phyloP scores from a whole-genome alignment of 2,888 invertebrate genomes.

The Agapetus fuscipes region DNA sequence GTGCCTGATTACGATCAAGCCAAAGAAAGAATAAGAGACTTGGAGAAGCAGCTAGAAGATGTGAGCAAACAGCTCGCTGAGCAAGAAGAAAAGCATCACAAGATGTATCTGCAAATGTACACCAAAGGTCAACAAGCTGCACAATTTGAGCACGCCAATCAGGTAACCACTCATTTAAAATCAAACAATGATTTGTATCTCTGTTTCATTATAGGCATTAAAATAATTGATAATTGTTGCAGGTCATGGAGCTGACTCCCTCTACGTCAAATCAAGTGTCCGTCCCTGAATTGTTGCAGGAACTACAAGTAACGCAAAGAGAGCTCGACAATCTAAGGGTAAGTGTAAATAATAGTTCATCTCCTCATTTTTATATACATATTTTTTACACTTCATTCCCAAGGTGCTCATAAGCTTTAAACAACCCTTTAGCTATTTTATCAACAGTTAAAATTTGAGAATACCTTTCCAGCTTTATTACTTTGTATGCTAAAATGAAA shows the following conservation, averaged over 20 bases:
- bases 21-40: conserved; percentile 56
- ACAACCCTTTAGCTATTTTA: no score
- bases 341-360: no score
- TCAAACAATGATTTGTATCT: no score
- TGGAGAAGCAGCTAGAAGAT: conserved; percentile 65
- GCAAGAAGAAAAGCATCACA: conserved; percentile 62
- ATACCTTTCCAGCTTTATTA: no score
- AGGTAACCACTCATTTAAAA: no score
- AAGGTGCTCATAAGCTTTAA: no score
- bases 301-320: conserved; percentile 74
- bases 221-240: no score
- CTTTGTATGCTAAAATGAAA: no score
- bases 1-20: conserved; percentile 66
- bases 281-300: conserved; percentile 71
- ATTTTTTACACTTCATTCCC: no score
- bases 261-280: conserved; percentile 60
- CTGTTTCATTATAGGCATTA: no score
- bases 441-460: no score
- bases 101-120: conserved; percentile 75
- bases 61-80: conserved; percentile 58
- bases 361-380: no score
- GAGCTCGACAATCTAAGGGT: conserved; percentile 85
- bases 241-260: conserved; percentile 35
- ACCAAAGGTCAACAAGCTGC: conserved; percentile 75
- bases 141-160: conserved; percentile 52